These are phyloP conservation scores for Halocynthia aurantium DNA, from an alignment of 23 tunicate genomes.

Conservation along the genomic window DNA sequence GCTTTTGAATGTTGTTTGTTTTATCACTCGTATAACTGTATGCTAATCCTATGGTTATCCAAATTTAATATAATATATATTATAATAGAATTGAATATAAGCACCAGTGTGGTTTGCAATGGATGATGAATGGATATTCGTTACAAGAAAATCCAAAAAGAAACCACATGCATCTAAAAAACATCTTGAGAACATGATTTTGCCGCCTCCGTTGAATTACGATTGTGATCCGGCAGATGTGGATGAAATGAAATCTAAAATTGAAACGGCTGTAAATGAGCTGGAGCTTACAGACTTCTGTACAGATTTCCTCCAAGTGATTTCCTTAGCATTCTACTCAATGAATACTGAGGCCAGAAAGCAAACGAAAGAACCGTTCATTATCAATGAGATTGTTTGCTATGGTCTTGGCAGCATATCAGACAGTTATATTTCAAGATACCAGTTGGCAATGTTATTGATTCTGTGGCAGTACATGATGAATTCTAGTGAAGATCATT, in stretches of 20 bases:
- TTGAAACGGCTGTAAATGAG: conserved; percentile 11
- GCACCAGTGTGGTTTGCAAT: no score
- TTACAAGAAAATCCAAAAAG: conserved; percentile 4
- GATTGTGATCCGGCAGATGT: no score
- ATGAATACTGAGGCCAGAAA: not conserved
- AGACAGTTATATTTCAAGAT: conserved; percentile 2
- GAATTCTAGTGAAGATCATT: not conserved
- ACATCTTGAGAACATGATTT: no score
- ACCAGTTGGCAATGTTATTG: conserved; percentile 39
- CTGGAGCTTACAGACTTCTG: not conserved
- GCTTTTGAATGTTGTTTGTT: no score
- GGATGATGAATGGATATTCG: conserved; percentile 16
- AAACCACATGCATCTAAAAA: no score
- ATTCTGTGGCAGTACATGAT: conserved; percentile 9
- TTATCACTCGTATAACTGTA: no score
- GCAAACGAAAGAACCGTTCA: not conserved
- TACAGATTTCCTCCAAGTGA: not conserved
- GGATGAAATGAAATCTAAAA: not conserved
- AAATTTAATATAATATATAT: no score
- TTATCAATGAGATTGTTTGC: conserved; percentile 33
- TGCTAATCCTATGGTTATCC: no score
- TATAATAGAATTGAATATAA: no score
- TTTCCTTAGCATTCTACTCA: not conserved
- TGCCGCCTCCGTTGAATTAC: no score
- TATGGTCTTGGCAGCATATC: conserved; percentile 55